These are phyloP conservation scores for Aethes cnicana DNA, from an alignment of 2,888 invertebrate genomes.

Conservation along the genomic window DNA sequence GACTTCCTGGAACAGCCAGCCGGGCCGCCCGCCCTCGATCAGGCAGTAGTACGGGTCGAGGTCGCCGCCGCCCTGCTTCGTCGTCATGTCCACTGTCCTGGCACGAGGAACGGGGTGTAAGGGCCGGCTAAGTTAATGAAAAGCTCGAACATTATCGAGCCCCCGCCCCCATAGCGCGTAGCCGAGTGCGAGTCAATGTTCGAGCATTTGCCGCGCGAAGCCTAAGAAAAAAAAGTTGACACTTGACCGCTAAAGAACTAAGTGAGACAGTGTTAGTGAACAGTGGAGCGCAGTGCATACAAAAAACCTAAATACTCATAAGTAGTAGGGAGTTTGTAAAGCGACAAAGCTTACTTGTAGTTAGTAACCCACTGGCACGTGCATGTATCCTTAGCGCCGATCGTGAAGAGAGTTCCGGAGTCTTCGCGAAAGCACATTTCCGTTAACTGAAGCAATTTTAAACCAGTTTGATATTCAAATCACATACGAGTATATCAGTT, in stretches of 20 bases:
- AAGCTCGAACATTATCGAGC: too few relatives aligned
- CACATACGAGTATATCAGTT: not conserved
- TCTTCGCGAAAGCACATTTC: slow-evolving; percentile 63
- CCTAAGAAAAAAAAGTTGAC: not conserved
- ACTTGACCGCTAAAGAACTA: not conserved
- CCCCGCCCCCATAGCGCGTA: too few relatives aligned
- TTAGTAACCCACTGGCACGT: slow-evolving; percentile 66
- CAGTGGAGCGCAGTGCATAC: too few relatives aligned
- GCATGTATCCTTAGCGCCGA: slow-evolving; percentile 62
- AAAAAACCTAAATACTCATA: too few relatives aligned
- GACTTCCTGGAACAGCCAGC: slow-evolving; percentile 87
- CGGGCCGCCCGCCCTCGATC: slow-evolving; percentile 86
- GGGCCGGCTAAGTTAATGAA: too few relatives aligned
- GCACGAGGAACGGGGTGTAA: too few relatives aligned
- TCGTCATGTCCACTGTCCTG: slow-evolving; percentile 78
- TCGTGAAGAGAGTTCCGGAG: slow-evolving; percentile 57
- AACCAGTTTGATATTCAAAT: too few relatives aligned
- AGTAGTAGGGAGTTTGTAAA: too few relatives aligned
- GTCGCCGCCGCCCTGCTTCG: slow-evolving; percentile 78
- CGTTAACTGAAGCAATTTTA: slow-evolving; percentile 43
- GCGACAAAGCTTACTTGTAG: slow-evolving; percentile 57
- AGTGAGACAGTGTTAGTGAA: too few relatives aligned
- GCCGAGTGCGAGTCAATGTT: too few relatives aligned
- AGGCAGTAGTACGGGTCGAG: slow-evolving; percentile 87
- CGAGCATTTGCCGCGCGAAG: not conserved